Base-by-base conservation (phyloP, 2,113 vertebrate genomes). In the Crotalus horridus region DNA sequence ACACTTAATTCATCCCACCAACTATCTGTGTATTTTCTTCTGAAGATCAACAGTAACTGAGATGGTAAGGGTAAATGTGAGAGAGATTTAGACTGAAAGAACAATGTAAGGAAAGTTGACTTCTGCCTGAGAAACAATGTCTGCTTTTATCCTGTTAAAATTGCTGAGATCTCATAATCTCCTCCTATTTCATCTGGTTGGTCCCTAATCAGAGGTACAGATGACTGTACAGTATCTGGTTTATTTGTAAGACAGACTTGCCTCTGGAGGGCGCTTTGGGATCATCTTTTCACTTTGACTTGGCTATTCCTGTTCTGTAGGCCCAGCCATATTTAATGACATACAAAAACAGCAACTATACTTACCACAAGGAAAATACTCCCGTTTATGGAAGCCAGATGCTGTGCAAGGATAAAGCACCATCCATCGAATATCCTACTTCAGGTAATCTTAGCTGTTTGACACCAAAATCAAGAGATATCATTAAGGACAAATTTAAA, bases 351-450 rank as follows among this genome's bases (percentile, higher is more conserved):
- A 97, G 96, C 46, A 91, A 96, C 95, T 97, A 96, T 69, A 95
- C 90, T 0, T 97, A 97, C 74, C 91, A 94, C 56, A 95, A 74
- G 39, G 85, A 86, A 92, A 93, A 91, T 88, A n/a, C 33, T 23
- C 92, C 95, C 95, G 94, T 90, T 56, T 95, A 97, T 39, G 98
- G 99, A n/a, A 99, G 97, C n/a, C 95, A 96, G 88, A 90, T 99
- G 24, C 89, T 29, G 0, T 99, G 99, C 1, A 85, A 93, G 4
- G 97, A 99, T 92, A 97, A 48, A 33, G 94, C 24, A 88, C 98
- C 98, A 9, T 99, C 99, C 69, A 93, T 94, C n/a, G 95, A 91
- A 0, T 89, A 58, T 33, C 97, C 99, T 74, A 95, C 95, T 46
- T 99, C 99, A 94, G 99, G 99, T 99, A 97, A 96, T 94, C 56